These are phyloP conservation scores for Atherinomorus stipes DNA, from an alignment of 2,113 vertebrate species.

Conservation along the genomic window DNA sequence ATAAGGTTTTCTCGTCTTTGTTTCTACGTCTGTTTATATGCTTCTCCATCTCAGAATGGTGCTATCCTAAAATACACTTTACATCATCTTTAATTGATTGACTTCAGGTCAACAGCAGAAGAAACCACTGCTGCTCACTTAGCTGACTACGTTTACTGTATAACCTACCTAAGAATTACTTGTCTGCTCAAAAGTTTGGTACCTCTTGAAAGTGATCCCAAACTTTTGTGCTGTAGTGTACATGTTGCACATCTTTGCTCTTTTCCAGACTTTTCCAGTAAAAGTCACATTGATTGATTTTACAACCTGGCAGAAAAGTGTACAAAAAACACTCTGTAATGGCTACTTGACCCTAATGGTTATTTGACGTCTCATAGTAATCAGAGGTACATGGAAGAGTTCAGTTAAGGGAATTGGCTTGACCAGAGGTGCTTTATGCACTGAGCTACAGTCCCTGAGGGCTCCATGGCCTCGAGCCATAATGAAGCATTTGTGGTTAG, in stretches of 20 bases:
- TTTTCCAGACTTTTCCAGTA: not conserved
- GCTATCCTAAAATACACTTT: slow-evolving; percentile 30
- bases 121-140: slow-evolving; percentile 54
- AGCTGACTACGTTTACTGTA: slow-evolving; percentile 53
- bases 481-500: slow-evolving; percentile 63
- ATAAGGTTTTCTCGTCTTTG: not conserved
- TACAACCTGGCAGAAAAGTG: slow-evolving; percentile 6
- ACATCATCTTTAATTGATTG: slow-evolving; percentile 46
- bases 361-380: slow-evolving; percentile 51
- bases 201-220: no score
- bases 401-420: slow-evolving; percentile 58
- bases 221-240: no score
- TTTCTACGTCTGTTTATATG: slow-evolving; percentile 25
- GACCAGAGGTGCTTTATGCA: slow-evolving; percentile 59
- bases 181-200: no score
- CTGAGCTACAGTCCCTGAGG: slow-evolving; percentile 46
- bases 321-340: slow-evolving; percentile 28
- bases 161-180: slow-evolving; percentile 11
- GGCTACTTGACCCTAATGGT: slow-evolving; percentile 49
- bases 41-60: slow-evolving; percentile 3
- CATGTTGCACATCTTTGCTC: not conserved
- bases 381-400: slow-evolving; percentile 60
- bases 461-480: slow-evolving; percentile 56
- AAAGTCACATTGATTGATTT: not conserved
- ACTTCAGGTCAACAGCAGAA: slow-evolving; percentile 52